A percentile compares a stretch with the other conserved stretches of the same genome.
These are phyloP conservation scores for Ameiurus melas DNA, from an alignment of 2,113 vertebrate species.

Conservation along the genomic window DNA sequence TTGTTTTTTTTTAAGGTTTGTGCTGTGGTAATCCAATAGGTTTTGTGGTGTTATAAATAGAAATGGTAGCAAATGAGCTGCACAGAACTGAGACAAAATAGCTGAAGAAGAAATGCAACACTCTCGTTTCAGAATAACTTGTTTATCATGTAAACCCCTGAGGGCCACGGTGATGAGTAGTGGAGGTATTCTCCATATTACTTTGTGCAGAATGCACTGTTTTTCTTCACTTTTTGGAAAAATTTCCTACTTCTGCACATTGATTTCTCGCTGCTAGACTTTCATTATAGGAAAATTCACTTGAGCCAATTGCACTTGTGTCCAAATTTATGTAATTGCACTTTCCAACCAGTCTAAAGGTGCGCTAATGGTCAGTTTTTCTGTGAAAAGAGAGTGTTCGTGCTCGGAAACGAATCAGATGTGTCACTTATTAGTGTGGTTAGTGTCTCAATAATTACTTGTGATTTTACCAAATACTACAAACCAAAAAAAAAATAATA, in stretches of 20 bases:
- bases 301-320: not conserved
- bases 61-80: constrained; percentile 36
- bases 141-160: not conserved
- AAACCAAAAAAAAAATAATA: not conserved
- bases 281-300: not conserved
- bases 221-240: not conserved
- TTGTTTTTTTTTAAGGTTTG: not conserved
- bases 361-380: not conserved
- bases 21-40: not conserved
- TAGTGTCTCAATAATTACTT: constrained; percentile 2
- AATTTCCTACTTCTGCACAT: not conserved
- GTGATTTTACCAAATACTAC: not conserved
- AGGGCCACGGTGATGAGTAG: not conserved
- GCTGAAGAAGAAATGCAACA: constrained; percentile 47
- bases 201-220: not conserved
- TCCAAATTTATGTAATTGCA: not conserved
- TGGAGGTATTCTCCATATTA: not conserved
- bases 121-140: constrained; percentile 53
- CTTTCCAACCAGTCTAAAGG: not conserved
- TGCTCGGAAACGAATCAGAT: not conserved
- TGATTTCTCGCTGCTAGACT: not conserved
- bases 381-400: constrained; percentile 27
- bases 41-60: not conserved
- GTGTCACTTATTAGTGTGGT: constrained; percentile 30
- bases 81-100: not conserved